These are phyloP conservation scores for Panopea generosa DNA, from an alignment of 2,888 invertebrate species.

Conservation along the genomic window DNA sequence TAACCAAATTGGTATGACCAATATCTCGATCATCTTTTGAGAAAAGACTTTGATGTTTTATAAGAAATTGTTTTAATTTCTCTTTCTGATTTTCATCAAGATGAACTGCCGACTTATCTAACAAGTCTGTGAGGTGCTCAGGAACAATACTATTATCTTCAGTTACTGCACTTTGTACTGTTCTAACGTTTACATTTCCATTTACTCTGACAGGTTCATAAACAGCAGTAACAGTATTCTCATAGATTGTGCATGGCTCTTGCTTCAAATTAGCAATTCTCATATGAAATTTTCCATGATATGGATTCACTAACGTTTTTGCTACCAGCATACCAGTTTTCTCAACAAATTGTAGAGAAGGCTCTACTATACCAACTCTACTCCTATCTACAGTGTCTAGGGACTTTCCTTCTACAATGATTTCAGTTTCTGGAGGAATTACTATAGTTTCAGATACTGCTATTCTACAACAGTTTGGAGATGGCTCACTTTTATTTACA, in stretches of 20 bases:
- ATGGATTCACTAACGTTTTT: constrained; percentile 14
- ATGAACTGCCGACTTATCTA: constrained; percentile 10
- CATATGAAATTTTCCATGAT: neutral
- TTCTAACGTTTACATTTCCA: neutral
- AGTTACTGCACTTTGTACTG: too few species aligned
- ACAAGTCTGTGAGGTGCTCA: constrained; percentile 16
- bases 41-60: constrained; percentile 20
- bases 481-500: constrained; percentile 1
- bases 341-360: constrained; percentile 7
- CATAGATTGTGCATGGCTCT: neutral
- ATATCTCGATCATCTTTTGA: constrained; percentile 21
- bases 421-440: constrained; percentile 15
- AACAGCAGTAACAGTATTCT: constrained; percentile 15
- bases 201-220: constrained; percentile 3
- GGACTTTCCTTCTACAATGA: constrained; percentile 17
- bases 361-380: constrained; percentile 15
- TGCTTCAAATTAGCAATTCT: constrained; percentile 22
- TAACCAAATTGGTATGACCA: constrained; percentile 13
- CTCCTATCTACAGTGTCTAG: constrained; percentile 10
- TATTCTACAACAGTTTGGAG: constrained; percentile 12
- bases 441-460: constrained; percentile 16
- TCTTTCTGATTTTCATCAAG: neutral
- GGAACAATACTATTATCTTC: neutral
- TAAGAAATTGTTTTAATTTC: constrained; percentile 16
- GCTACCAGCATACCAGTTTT: constrained; percentile 31